Evolutionary conservation across 2,113 vertebrate species (phyloP).

Genomic region (Chaetura pelagica): DNA sequence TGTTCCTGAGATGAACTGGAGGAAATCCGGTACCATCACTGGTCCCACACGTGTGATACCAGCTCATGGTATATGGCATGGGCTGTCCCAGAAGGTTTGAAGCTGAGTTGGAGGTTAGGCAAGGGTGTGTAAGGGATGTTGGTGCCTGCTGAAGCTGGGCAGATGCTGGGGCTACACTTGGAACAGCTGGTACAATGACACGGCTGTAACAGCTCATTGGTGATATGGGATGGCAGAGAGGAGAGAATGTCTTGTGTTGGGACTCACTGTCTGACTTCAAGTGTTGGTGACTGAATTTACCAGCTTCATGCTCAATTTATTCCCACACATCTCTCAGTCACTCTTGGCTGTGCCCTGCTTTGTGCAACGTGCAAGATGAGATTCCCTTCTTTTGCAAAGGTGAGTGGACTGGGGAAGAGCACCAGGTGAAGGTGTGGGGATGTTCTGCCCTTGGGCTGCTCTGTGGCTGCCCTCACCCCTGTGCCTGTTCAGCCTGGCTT

Average conservation of each 20-base stretch:
- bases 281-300: background rate
- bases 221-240: background rate
- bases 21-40: background rate
- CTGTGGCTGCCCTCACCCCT: background rate
- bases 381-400: background rate
- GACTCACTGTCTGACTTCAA: background rate
- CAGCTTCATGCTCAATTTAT: background rate
- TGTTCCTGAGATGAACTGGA: background rate
- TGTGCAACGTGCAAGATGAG: background rate
- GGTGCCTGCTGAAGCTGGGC: background rate
- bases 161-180: background rate
- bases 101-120: fast-evolving
- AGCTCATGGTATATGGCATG: too few species aligned
- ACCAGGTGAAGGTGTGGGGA: too few species aligned
- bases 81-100: background rate
- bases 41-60: background rate
- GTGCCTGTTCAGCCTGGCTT: background rate
- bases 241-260: background rate
- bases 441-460: background rate
- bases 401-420: background rate
- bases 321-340: background rate
- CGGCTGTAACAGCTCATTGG: fast-evolving
- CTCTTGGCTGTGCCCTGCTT: background rate
- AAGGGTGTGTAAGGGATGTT: background rate
- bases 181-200: background rate